phyloP scores from a whole-genome alignment of 2,797 vertebrate species.

The Mergus octosetaceus region DNA sequence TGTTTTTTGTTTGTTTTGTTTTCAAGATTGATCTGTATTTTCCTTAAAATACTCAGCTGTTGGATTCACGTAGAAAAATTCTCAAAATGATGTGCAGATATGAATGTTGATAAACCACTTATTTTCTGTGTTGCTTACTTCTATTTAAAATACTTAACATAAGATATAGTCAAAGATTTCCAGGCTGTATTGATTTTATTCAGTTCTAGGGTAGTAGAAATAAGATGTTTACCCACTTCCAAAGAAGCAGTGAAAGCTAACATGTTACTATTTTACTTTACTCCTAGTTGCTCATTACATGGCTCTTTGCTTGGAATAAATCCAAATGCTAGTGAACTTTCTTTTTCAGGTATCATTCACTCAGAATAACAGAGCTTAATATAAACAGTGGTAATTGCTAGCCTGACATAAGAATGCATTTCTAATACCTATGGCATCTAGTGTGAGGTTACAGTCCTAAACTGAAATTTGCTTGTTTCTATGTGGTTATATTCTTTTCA shows the following conservation, averaged over 20 bases:
- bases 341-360: background rate
- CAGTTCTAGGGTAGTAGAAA: background rate
- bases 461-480: background rate
- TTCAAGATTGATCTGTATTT: background rate
- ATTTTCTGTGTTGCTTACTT: background rate
- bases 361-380: background rate
- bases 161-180: background rate
- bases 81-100: background rate
- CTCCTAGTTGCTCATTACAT: background rate
- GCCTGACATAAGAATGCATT: background rate
- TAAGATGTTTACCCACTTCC: background rate
- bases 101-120: background rate
- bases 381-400: background rate
- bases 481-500: background rate
- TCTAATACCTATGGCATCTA: background rate
- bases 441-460: background rate
- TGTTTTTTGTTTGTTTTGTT: too few relatives aligned
- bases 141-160: background rate
- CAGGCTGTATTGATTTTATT: background rate
- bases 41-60: background rate
- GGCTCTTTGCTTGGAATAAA: background rate
- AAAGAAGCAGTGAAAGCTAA: background rate
- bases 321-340: background rate
- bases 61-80: background rate
- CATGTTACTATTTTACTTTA: background rate